Percentiles rank a stretch among this genome's conserved stretches.
Evolutionary conservation across 2,888 invertebrate species (phyloP).

Genomic region (Anaspis maculata): DNA sequence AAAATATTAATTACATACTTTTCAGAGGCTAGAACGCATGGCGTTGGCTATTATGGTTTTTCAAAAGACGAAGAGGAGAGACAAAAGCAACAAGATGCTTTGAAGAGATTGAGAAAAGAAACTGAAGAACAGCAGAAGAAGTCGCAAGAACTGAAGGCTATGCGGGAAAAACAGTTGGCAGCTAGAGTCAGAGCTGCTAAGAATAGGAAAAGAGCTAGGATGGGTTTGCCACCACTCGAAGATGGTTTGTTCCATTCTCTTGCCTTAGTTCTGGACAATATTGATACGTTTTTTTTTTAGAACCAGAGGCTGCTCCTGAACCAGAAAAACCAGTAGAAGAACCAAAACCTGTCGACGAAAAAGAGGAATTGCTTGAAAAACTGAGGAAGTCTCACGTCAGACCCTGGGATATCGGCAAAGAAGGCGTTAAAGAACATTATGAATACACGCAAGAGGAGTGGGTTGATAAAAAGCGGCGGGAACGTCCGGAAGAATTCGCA

Average conservation of each 20-base stretch:
- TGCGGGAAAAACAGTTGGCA: conserved; percentile 58
- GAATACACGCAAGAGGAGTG: conserved; percentile 71
- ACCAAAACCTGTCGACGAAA: conserved; percentile 37
- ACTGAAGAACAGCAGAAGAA: conserved; percentile 61
- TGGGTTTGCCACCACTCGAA: conserved; percentile 63
- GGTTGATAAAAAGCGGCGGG: conserved; percentile 63
- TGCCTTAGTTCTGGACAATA: too few species aligned
- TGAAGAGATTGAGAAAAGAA: conserved; percentile 61
- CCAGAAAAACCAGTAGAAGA: conserved; percentile 23
- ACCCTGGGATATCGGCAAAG: conserved; percentile 69
- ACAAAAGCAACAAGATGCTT: conserved; percentile 68
- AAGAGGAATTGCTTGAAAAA: conserved; percentile 46
- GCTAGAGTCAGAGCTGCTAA: conserved; percentile 65
- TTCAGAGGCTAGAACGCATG: conserved; percentile 83
- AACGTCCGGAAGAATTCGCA: conserved; percentile 70
- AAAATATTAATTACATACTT: conserved; percentile 12
- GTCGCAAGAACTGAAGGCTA: conserved; percentile 51
- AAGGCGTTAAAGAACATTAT: conserved; percentile 46
- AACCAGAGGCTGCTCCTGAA: conserved; percentile 26
- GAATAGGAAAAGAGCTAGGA: conserved; percentile 61
- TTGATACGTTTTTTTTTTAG: too few species aligned
- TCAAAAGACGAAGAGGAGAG: conserved; percentile 78
- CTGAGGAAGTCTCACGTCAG: conserved; percentile 50
- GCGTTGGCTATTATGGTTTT: conserved; percentile 87
- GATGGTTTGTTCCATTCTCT: too few species aligned